Base-by-base conservation (phyloP, 2,888 invertebrate genomes). In the Eulithis testata region DNA sequence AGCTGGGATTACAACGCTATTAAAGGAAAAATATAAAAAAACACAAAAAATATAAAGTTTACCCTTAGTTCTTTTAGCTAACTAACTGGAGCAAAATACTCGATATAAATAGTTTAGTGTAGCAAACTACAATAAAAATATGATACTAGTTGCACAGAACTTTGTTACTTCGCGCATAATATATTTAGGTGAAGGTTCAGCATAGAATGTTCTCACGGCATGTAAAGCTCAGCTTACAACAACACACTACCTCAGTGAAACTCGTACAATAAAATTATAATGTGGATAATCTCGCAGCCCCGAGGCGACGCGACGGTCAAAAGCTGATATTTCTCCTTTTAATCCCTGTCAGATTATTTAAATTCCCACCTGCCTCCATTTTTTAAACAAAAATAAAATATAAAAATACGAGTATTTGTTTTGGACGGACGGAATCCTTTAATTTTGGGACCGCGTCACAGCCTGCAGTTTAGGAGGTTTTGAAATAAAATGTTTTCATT, bases 311-410 rank as follows among this genome's bases (percentile, higher is more conserved):
- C 90, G 86, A 85, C 89, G 90, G 90, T 90, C 91, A 90, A 89
- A 91, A 87, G 90, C 91, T 91, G 90, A 91, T 93, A 90, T 91
- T 92, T 89, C 87, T 91, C 89, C 83, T 89, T 91, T 92, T 92
- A 92, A 92, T 91, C 92, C 92, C 87, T 90, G 91, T 91, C 92
- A 91, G 92, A 92, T 93, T 93, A 92, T 93, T 93, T 92, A 92
- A 92, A 93, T 92, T 91, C 92, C 93, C 93, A 93, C 92, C 93
- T 93, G 92, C 86, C 87, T 85, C 72, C 79, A 74, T 74, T 74
- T 90, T 91, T 90, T 91, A 87, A 89, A 89, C 87, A 87, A 88
- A 89, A 91, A 91, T 90, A 91, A 90, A 92, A 91, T 90, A 91
- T 91, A 91, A 91, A 92, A 91, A 91, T 91, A 90, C 86, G 78